A percentile compares a stretch with the other conserved stretches of the same genome.
phyloP scores from a whole-genome alignment of 2,113 vertebrate species.

The Actinemys pallida region DNA sequence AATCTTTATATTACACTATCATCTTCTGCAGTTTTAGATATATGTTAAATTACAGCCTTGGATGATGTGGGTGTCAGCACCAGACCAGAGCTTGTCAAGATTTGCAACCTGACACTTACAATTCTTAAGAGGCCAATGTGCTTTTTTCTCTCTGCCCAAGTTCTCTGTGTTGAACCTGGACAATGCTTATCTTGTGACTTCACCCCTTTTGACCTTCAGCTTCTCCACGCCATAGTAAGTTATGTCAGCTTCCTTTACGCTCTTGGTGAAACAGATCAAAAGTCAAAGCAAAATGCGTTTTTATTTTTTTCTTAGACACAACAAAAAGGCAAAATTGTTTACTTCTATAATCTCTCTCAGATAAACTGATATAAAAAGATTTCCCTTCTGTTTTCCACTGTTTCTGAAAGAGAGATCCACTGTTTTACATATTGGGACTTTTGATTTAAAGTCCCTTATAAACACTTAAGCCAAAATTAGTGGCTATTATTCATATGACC shows the following conservation, averaged over 20 bases:
- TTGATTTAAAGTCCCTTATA: not conserved
- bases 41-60: slow-evolving; percentile 26
- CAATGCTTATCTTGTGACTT: slow-evolving; percentile 2
- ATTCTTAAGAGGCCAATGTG: slow-evolving; percentile 27
- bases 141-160: not conserved
- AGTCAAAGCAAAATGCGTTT: not conserved
- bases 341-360: not conserved
- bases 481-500: not conserved
- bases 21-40: not conserved
- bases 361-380: not conserved
- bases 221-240: not conserved
- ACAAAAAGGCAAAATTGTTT: not conserved
- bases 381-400: not conserved
- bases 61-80: not conserved
- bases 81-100: not conserved
- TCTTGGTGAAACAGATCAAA: not conserved
- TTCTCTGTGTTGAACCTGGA: slow-evolving; percentile 10
- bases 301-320: not conserved
- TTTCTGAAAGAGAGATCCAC: not conserved
- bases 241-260: not conserved
- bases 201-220: not conserved
- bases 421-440: not conserved
- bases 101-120: not conserved
- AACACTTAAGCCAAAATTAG: not conserved
- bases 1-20: not conserved